Percentiles rank a stretch among this genome's conserved stretches.
These are phyloP conservation scores for Diarsia rubi DNA, from an alignment of 2,888 invertebrate species.

Conservation along the genomic window DNA sequence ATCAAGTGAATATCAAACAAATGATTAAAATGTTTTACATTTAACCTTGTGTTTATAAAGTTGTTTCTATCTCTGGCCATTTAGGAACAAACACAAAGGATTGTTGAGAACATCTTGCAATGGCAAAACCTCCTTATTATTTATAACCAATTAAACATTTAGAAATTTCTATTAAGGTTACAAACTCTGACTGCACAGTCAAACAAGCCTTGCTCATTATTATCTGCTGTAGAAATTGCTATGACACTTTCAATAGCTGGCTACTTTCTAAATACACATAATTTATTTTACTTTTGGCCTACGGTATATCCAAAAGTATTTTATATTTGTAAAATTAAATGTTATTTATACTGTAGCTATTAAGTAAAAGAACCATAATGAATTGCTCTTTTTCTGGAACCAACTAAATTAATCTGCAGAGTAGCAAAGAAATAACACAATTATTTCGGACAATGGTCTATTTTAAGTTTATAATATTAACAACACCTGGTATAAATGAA, in stretches of 20 bases:
- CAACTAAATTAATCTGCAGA: neutral
- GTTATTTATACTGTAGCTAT: neutral
- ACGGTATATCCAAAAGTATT: neutral
- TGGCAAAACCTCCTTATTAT: neutral
- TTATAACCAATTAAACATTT: no score
- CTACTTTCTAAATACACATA: neutral
- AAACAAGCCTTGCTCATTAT: neutral
- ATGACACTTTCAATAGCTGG: neutral
- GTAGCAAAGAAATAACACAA: neutral
- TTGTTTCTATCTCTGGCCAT: neutral
- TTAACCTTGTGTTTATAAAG: slow-evolving; percentile 28
- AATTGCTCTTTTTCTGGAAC: neutral
- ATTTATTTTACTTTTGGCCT: neutral
- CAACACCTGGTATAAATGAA: no score
- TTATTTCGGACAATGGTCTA: neutral
- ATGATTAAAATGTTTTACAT: slow-evolving; percentile 28
- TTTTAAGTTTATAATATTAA: neutral
- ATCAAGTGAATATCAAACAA: slow-evolving; percentile 15
- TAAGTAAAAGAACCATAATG: neutral
- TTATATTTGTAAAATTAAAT: neutral
- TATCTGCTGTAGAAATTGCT: neutral
- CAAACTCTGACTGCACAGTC: neutral
- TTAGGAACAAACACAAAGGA: slow-evolving; percentile 29
- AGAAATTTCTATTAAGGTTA: neutral
- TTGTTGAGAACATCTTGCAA: slow-evolving; percentile 8